Conservation (phyloP, 2,113 vertebrate genomes). For the Dolichallabes microphthalmus region DNA sequence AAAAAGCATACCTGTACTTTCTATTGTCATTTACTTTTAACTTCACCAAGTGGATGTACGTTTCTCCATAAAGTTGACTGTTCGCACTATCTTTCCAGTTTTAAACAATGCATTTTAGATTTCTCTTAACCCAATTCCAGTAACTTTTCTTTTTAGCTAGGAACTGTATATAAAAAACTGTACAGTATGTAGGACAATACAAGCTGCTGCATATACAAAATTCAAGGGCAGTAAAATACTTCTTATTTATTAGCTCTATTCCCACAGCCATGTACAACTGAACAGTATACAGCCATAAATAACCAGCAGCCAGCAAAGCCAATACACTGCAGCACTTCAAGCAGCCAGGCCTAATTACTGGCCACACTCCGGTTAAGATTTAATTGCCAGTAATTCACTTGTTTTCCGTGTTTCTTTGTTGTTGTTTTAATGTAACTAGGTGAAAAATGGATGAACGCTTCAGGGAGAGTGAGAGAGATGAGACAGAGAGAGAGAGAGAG, state of each 20-base stretch:
- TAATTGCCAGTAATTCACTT: constrained; percentile 31
- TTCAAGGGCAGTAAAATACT: constrained; percentile 29
- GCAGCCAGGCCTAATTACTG: constrained; percentile 36
- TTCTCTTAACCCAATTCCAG: too few species aligned
- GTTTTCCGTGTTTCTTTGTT: constrained; percentile 2
- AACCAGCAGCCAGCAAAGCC: constrained; percentile 8
- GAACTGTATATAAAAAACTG: background rate
- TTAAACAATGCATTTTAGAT: too few species aligned
- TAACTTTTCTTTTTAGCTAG: too few species aligned
- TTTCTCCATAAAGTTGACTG: too few species aligned
- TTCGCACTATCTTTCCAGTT: too few species aligned
- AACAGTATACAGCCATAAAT: constrained; percentile 39
- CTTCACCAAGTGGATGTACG: too few species aligned
- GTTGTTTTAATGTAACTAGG: background rate
- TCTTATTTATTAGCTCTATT: constrained; percentile 29
- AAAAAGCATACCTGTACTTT: too few species aligned
- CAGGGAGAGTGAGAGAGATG: background rate
- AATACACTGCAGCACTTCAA: constrained; percentile 22
- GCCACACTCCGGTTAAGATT: constrained; percentile 16
- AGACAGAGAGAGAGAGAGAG: background rate
- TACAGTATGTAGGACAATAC: background rate
- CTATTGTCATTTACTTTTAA: too few species aligned
- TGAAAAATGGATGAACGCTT: background rate
- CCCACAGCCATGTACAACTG: background rate
- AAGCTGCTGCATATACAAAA: constrained; percentile 1